Evolutionary conservation across 2,888 invertebrate genomes (phyloP).

Genomic region (Osedax frankpressi): DNA sequence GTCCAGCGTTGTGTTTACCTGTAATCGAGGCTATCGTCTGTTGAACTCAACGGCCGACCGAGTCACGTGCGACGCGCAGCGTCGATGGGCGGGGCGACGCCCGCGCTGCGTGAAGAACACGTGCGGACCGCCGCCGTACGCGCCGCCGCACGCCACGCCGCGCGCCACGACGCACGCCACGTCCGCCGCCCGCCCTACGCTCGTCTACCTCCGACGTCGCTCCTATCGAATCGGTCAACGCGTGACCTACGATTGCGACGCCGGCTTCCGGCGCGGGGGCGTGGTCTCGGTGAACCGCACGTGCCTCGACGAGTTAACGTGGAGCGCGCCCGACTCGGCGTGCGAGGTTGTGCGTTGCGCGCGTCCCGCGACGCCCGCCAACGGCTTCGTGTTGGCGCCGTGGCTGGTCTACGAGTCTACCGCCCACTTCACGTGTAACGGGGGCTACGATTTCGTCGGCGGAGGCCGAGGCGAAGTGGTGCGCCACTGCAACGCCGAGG

Average conservation of each 20-base stretch:
- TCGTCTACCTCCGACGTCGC: conserved; percentile 6
- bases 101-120: conserved; percentile 38
- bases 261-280: conserved; percentile 30
- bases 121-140: background rate
- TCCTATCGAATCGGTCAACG: conserved; percentile 1
- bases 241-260: conserved; percentile 27
- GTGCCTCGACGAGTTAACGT: conserved; percentile 16
- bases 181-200: background rate
- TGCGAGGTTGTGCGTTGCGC: conserved; percentile 16
- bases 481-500: background rate
- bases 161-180: background rate
- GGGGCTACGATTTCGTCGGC: conserved; percentile 11
- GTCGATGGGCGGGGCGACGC: conserved; percentile 30
- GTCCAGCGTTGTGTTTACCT: conserved; percentile 29
- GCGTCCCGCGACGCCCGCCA: background rate
- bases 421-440: conserved; percentile 4
- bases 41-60: conserved; percentile 10
- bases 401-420: background rate
- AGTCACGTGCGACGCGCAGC: conserved; percentile 22
- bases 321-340: conserved; percentile 17
- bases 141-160: background rate
- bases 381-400: background rate
- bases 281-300: conserved; percentile 16
- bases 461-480: background rate
- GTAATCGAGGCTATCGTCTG: conserved; percentile 34